phyloP scores from a whole-genome alignment of 2,113 vertebrate species.

The Carassius gibelio region DNA sequence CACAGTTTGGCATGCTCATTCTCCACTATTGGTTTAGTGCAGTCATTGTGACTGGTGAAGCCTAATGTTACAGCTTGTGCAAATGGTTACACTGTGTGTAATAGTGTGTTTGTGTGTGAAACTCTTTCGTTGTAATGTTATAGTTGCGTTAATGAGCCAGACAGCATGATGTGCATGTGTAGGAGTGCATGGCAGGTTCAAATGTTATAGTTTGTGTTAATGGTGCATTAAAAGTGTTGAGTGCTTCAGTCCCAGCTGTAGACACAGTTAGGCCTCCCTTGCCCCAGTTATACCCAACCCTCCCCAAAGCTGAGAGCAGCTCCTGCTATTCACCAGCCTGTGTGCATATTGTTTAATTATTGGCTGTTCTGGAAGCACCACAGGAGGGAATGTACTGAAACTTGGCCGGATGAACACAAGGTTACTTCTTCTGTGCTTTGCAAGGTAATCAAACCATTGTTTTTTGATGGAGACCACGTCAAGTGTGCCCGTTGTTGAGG shows the following conservation, averaged over 20 bases:
- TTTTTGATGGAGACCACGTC: background rate
- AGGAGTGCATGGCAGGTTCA: conserved; percentile 24
- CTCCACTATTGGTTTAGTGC: conserved; percentile 39
- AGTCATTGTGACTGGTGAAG: conserved; percentile 30
- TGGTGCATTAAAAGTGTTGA: conserved; percentile 34
- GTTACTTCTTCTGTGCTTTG: conserved; percentile 24
- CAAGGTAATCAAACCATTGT: conserved; percentile 15
- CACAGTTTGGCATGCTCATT: conserved; percentile 39
- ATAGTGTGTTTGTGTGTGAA: conserved; percentile 33
- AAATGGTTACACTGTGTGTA: conserved; percentile 43
- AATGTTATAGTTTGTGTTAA: conserved; percentile 46
- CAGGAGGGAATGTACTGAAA: conserved; percentile 56
- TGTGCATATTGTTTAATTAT: conserved; percentile 63
- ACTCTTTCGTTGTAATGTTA: conserved; percentile 41
- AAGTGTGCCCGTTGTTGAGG: conserved; percentile 28
- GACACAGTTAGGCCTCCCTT: conserved; percentile 34
- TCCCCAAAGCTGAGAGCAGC: background rate
- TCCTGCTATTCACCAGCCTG: conserved; percentile 56
- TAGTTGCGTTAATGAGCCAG: conserved; percentile 49
- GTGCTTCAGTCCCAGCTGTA: conserved; percentile 52
- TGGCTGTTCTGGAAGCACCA: conserved; percentile 60
- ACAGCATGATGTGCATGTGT: conserved; percentile 27
- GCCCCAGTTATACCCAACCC: conserved; percentile 23
- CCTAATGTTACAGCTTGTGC: conserved; percentile 52
- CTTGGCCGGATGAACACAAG: conserved; percentile 52